Percentiles rank a stretch among this genome's conserved stretches.
phyloP scores from a whole-genome alignment of 2,888 invertebrate genomes.

The Steinernema scapterisci region DNA sequence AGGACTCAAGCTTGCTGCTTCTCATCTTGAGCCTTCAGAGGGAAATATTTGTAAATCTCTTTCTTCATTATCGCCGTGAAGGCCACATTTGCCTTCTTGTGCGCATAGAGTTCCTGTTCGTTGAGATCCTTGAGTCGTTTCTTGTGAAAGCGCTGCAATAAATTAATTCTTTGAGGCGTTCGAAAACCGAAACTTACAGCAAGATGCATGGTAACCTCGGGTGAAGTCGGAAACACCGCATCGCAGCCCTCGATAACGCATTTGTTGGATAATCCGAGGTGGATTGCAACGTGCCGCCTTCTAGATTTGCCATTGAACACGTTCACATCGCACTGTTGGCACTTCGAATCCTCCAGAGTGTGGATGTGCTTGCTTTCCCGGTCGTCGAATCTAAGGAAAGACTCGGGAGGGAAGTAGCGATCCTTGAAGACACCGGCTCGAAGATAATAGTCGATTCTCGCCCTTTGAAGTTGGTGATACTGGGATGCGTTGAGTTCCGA shows the following conservation, averaged over 20 bases:
- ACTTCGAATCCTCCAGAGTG: neutral
- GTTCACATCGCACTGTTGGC: neutral
- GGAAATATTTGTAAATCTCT: no score
- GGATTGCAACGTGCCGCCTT: neutral
- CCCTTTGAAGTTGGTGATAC: neutral
- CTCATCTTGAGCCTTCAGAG: no score
- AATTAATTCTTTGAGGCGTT: no score
- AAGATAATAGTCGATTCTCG: neutral
- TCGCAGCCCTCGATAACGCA: neutral
- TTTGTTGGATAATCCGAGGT: neutral
- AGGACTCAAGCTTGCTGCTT: no score
- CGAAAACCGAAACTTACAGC: no score
- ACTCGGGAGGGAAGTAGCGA: neutral
- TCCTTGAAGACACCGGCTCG: neutral
- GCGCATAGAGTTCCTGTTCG: no score
- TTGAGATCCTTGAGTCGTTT: no score
- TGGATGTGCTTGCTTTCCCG: neutral
- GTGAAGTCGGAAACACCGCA: no score
- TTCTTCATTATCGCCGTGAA: no score
- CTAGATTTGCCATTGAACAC: neutral
- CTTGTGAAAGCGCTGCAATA: no score
- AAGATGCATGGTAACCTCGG: no score
- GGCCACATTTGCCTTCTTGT: no score
- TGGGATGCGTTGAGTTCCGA: neutral
- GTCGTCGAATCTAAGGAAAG: neutral